These are phyloP conservation scores for Mystacides longicornis DNA, from an alignment of 2,888 invertebrate species.

Conservation along the genomic window DNA sequence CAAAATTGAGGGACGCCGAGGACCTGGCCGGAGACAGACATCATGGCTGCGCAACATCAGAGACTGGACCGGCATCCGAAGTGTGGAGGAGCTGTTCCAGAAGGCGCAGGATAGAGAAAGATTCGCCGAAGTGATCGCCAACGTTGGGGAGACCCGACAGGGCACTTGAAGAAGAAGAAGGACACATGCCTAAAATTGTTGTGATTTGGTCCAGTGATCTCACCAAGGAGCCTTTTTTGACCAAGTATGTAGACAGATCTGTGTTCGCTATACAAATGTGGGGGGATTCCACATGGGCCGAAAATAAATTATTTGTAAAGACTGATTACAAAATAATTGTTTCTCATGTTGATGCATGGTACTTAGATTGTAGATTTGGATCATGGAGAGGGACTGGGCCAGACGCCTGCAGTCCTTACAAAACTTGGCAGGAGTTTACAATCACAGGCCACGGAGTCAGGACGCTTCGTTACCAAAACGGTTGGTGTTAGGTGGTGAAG, in stretches of 20 bases:
- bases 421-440: slow-evolving; percentile 82
- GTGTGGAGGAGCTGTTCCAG: no score
- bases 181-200: slow-evolving; percentile 50
- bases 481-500: slow-evolving; percentile 66
- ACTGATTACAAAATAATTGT: slow-evolving; percentile 71
- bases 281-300: slow-evolving; percentile 77
- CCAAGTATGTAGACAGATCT: slow-evolving; percentile 44
- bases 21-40: no score
- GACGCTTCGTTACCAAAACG: slow-evolving; percentile 36
- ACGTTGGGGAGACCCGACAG: no score
- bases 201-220: slow-evolving; percentile 73
- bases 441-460: slow-evolving; percentile 67
- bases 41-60: no score
- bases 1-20: no score
- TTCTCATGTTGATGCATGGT: slow-evolving; percentile 85
- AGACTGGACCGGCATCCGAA: no score
- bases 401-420: slow-evolving; percentile 81
- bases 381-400: slow-evolving; percentile 78
- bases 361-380: slow-evolving; percentile 81
- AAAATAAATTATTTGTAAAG: slow-evolving; percentile 67
- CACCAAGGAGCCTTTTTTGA: slow-evolving; percentile 63
- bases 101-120: no score
- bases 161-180: no score
- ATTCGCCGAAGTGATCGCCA: no score
- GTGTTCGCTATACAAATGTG: slow-evolving; percentile 67